Conservation (phyloP, 2,113 vertebrate species). For the Boulengeromyrus knoepffleri region DNA sequence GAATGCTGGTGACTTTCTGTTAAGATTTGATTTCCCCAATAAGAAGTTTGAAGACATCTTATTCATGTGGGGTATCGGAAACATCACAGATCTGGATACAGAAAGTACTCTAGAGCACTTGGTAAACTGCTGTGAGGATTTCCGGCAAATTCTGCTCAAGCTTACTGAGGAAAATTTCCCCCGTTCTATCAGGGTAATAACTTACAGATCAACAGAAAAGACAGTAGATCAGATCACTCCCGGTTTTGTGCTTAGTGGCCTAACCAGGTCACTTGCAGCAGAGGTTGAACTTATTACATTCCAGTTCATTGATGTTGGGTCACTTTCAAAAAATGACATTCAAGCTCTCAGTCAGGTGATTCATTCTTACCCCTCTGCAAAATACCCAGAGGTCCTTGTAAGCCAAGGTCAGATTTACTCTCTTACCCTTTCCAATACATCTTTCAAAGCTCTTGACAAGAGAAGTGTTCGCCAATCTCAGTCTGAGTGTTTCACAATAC, state of each 20-base stretch:
- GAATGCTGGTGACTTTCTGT: slow-evolving; percentile 31
- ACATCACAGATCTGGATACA: slow-evolving; percentile 53
- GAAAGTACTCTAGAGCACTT: slow-evolving; percentile 49
- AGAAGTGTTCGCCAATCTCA: slow-evolving; percentile 10
- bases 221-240: slow-evolving; percentile 65
- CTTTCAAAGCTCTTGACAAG: slow-evolving; percentile 26
- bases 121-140: slow-evolving; percentile 66
- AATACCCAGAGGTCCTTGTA: slow-evolving; percentile 67
- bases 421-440: slow-evolving; percentile 53
- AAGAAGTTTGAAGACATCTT: slow-evolving; percentile 48
- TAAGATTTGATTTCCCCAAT: slow-evolving; percentile 28
- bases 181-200: slow-evolving; percentile 59
- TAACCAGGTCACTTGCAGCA: slow-evolving; percentile 65
- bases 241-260: slow-evolving; percentile 69
- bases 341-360: slow-evolving; percentile 59
- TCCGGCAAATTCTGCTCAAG: slow-evolving; percentile 62
- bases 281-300: slow-evolving; percentile 66
- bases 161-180: slow-evolving; percentile 46
- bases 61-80: slow-evolving; percentile 69
- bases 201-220: slow-evolving; percentile 62
- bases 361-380: slow-evolving; percentile 39
- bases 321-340: slow-evolving; percentile 61
- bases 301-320: slow-evolving; percentile 72
- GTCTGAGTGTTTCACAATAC: slow-evolving; percentile 52
- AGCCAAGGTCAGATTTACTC: slow-evolving; percentile 54